Base-by-base conservation (phyloP, 2,888 invertebrate genomes). In the Diadegma fenestrale region DNA sequence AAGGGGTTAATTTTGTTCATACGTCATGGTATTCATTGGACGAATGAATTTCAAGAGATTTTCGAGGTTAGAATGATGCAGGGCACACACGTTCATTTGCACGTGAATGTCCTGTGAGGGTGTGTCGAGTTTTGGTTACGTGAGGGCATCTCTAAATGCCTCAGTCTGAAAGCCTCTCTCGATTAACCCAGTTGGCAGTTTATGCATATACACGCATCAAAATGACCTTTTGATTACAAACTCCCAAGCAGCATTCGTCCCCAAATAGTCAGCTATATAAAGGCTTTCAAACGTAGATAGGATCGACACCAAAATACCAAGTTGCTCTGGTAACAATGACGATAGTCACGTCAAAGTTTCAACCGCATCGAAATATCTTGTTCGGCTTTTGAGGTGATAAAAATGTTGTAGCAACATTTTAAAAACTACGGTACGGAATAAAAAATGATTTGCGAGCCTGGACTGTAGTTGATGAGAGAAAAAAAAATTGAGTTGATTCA, bases 81-180 rank as follows among this genome's bases (percentile, higher is more conserved):
- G 14, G 12, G 12, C 12, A 14, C 12, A 14, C 3, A 58, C 26
- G 22, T 58, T 12, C 14, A 5, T 19, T 12, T 26, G 22, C 12
- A 54, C 51, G 22, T 5, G 26, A 22, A 14, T 58, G 14, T 26
- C 26, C 26, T 26, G 5, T 51, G 19, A 5, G n/a, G 48, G n/a
- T 51, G n/a, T 58, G 58, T 58, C 26, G 6, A 58, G 26, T 58
- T 26, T 22, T 22, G 5, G 22, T 58, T 14, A 26, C 22, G 26
- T 12, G 58, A 58, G 58, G 12, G 26, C 26, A 14, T 58, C 58
- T 58, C 58, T 26, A 26, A 58, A 58, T 58, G 26, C 58, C 58
- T 26, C 26, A 58, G 58, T 58, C 58, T 58, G 26, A 58, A 58
- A 58, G 58, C 58, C 58, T 58, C 58, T 58, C 58, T 58, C 58